phyloP scores from a whole-genome alignment of 1,140 invertebrate genomes.

The Bombus sylvicola region DNA sequence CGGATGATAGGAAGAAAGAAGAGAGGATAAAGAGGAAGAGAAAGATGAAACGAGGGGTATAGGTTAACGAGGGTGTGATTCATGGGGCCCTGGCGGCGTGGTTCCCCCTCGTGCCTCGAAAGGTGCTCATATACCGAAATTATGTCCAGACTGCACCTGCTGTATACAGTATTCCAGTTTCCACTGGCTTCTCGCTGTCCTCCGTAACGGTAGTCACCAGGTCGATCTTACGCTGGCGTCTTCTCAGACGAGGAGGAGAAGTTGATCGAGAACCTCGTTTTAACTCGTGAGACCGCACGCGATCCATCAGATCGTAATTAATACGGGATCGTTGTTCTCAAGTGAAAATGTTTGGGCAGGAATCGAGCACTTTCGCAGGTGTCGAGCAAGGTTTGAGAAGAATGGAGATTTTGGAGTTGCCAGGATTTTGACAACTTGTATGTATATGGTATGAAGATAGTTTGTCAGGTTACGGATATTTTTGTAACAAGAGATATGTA shows the following conservation, averaged over 20 bases:
- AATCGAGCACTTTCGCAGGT: neutral
- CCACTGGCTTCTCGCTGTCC: conserved; percentile 3
- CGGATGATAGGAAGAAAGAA: conserved; percentile 41
- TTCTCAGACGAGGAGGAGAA: neutral
- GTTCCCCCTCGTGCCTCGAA: conserved; percentile 55
- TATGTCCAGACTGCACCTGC: conserved; percentile 68
- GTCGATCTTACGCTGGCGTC: neutral
- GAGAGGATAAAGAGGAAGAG: neutral
- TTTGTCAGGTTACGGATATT: neutral
- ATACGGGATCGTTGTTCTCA: neutral
- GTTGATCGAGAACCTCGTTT: neutral
- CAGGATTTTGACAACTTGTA: neutral
- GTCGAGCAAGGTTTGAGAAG: neutral
- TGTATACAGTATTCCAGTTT: conserved; percentile 55
- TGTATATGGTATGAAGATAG: neutral
- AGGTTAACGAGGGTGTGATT: conserved; percentile 80
- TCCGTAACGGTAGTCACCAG: conserved; percentile 51
- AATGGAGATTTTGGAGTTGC: too few relatives aligned
- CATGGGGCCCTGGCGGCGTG: conserved; percentile 73
- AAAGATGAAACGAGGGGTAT: conserved; percentile 51
- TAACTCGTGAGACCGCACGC: neutral
- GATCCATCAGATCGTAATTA: neutral
- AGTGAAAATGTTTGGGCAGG: neutral
- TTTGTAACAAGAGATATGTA: too few relatives aligned
- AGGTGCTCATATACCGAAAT: conserved; percentile 76